Conservation (phyloP, 2,113 vertebrate genomes). For the Tenrec ecaudatus region DNA sequence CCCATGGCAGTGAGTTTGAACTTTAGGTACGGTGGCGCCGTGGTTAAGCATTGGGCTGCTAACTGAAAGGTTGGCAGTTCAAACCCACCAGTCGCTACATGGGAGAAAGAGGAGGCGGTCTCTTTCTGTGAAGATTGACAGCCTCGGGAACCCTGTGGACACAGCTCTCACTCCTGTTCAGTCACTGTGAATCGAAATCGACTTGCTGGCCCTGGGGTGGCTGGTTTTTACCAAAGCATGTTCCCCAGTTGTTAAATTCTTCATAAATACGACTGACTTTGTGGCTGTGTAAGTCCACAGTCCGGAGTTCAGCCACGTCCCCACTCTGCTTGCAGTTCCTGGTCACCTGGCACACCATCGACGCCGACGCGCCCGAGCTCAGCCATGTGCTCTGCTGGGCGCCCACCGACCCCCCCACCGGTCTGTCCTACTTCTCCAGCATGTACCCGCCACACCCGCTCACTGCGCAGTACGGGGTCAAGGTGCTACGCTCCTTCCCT, state of each 20-base stretch:
- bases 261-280: background rate
- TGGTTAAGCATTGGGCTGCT: no score
- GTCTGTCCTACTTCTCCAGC: slow-evolving; percentile 98
- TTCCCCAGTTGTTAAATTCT: background rate
- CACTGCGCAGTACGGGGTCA: slow-evolving; percentile 97
- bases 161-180: no score
- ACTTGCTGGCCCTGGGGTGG: no score
- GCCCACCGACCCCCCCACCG: slow-evolving; percentile 95
- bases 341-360: slow-evolving; percentile 98
- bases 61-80: no score
- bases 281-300: no score
- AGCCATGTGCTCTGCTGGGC: slow-evolving; percentile 98
- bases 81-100: no score
- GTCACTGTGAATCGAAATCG: no score
- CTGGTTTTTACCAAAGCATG: no score
- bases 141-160: no score
- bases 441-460: slow-evolving; percentile 98
- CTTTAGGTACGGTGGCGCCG: background rate
- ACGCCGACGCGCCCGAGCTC: slow-evolving; percentile 97
- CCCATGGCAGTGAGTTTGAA: background rate
- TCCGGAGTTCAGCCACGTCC: background rate
- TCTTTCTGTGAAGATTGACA: no score
- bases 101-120: no score
- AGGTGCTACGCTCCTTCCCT: slow-evolving; percentile 97
- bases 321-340: slow-evolving; percentile 89